A percentile compares a stretch with the other conserved stretches of the same genome.
phyloP scores from a whole-genome alignment of 2,797 vertebrate species.

The Sarcophilus harrisii region DNA sequence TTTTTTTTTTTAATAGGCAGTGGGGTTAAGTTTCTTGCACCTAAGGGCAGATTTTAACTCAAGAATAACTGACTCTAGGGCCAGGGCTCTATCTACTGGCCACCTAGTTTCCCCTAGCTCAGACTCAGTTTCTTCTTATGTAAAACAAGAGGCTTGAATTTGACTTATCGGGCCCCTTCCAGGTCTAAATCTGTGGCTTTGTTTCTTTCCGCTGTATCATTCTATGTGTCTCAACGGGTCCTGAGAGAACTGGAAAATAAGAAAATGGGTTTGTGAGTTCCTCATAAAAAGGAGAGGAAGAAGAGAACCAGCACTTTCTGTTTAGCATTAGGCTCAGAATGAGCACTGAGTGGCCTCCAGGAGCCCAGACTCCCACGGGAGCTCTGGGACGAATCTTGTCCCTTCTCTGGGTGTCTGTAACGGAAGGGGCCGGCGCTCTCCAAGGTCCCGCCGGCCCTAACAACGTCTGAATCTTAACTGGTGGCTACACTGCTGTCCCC shows the following conservation, averaged over 20 bases:
- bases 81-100: not conserved
- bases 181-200: not conserved
- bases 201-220: not conserved
- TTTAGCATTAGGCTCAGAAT: not conserved
- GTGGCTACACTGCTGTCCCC: not conserved
- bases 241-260: not conserved
- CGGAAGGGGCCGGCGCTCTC: not conserved
- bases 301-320: not conserved
- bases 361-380: not conserved
- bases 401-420: not conserved
- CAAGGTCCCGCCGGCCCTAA: not conserved
- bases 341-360: not conserved
- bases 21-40: not conserved
- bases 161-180: too few species aligned
- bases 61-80: too few species aligned
- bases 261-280: not conserved
- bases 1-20: not conserved
- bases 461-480: not conserved
- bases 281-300: not conserved
- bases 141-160: not conserved
- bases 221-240: not conserved
- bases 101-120: not conserved
- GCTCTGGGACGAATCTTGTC: not conserved
- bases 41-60: not conserved
- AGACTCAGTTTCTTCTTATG: not conserved